Evolutionary conservation across 2,888 invertebrate species (phyloP), one percentile per base, ranked within the genome.

Genomic region (Chaetogeoica ovagalla): DNA sequence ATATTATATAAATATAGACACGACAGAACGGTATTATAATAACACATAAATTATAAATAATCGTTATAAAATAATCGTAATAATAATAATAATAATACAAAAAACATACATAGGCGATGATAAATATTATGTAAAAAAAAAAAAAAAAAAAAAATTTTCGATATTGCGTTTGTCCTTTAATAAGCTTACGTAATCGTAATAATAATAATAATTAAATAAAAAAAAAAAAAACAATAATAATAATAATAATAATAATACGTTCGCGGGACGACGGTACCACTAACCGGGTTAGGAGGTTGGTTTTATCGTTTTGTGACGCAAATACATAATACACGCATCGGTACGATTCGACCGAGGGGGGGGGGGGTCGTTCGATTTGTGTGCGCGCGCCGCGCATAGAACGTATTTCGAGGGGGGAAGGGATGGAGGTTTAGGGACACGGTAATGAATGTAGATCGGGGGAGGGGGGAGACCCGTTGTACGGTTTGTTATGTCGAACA

Each of bases 111-210:
- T 43, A 55, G 30, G 17, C 9, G n/a, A 19, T 55, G 30, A 55
- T 30, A 15, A 68, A 19, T 23, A 11, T 11, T 11, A 57, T 43
- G 9, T 43, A 66, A n/a, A 52, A 48, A 60, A 76, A 60, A 43
- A 57, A 3, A 76, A 11, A 66, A 59, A 68, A 15, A 19, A 59
- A 57, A 66, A 37, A 23, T 37, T 57, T 11, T 73, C 55, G n/a
- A 15, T 76, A 76, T 76, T 76, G 76, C 76, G 69, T 76, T 60
- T 60, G 69, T 76, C 60, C 68, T 69, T n/a, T 69, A 69, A 60
- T 30, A 37, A 48, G 15, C 17, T n/a, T 55, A 60, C 39, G 48
- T 21, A 74, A 55, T 63, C 73, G 23, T 71, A 71, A 66, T 66
- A 75, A 60, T 21, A 74, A 55, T 63, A 62, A 19, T 71, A 71